These are phyloP conservation scores for Zaprionus capensis DNA, from an alignment of 1,140 invertebrate species.

Conservation along the genomic window DNA sequence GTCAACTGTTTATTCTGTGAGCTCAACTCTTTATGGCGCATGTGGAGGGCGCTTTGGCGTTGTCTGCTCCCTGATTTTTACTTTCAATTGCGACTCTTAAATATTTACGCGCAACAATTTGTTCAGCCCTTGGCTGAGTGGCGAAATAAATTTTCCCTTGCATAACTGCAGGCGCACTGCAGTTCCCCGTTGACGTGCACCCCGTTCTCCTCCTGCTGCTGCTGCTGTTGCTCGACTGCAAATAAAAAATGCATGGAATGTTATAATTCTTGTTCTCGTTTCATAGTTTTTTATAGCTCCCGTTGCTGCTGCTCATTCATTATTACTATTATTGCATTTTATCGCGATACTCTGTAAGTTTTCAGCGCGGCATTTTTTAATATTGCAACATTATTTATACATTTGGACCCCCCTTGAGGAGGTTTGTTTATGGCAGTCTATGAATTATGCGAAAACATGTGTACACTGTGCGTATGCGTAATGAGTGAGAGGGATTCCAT, in stretches of 20 bases:
- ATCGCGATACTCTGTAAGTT: constrained; percentile 24
- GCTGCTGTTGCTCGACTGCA: constrained; percentile 30
- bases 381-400: constrained; percentile 70
- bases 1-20: background rate
- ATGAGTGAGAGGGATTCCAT: background rate
- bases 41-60: background rate
- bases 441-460: constrained; percentile 39
- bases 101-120: constrained; percentile 66
- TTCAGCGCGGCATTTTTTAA: constrained; percentile 65
- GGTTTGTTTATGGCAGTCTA: constrained; percentile 35
- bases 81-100: constrained; percentile 60
- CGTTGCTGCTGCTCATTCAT: constrained; percentile 34
- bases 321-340: constrained; percentile 47
- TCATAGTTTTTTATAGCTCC: constrained; percentile 23
- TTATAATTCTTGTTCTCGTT: constrained; percentile 41
- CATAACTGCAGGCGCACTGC: constrained; percentile 40
- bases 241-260: constrained; percentile 54
- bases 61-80: constrained; percentile 32
- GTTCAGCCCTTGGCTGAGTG: constrained; percentile 51
- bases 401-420: constrained; percentile 17
- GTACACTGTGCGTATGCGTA: background rate
- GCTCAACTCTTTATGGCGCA: constrained; percentile 2
- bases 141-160: constrained; percentile 52
- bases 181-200: constrained; percentile 17
- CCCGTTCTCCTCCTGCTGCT: background rate